Evolutionary conservation across 1,140 invertebrate genomes (phyloP).

Genomic region (Dufourea novaeangliae): DNA sequence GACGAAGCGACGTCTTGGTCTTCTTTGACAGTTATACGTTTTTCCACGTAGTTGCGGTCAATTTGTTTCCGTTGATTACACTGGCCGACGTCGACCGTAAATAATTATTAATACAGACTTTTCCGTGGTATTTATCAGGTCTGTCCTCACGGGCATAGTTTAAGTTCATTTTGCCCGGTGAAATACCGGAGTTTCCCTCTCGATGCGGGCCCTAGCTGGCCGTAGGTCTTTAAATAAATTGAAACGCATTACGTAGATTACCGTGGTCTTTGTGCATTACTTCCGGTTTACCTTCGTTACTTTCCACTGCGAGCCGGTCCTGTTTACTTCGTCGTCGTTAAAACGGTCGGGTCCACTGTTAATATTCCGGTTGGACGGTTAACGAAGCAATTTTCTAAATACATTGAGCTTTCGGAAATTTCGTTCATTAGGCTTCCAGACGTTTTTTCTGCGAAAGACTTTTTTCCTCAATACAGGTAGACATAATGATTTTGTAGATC

Average conservation of each 20-base stretch:
- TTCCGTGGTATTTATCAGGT: not conserved
- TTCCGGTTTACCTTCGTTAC: constrained; percentile 21
- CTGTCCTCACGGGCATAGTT: constrained; percentile 8
- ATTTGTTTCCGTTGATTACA: constrained; percentile 18
- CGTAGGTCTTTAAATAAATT: constrained; percentile 37
- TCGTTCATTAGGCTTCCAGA: not conserved
- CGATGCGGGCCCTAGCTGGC: constrained; percentile 23
- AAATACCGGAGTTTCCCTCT: constrained; percentile 24
- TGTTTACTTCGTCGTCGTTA: too few species aligned
- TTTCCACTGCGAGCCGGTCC: not conserved
- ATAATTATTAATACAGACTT: constrained; percentile 44
- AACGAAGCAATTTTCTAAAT: not conserved
- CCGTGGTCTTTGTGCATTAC: not conserved
- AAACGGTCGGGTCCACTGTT: not conserved
- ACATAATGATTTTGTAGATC: too few species aligned
- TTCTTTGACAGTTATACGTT: constrained; percentile 20
- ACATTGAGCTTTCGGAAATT: not conserved
- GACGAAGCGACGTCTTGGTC: constrained; percentile 14
- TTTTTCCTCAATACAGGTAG: too few species aligned
- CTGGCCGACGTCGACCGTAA: not conserved
- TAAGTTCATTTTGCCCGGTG: constrained; percentile 39
- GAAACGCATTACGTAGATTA: constrained; percentile 34
- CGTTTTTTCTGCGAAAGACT: not conserved
- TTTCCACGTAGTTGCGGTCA: not conserved
- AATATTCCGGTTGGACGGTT: too few species aligned